Conservation (phyloP, 2,797 vertebrate species). For the Spondyliosoma cantharus region DNA sequence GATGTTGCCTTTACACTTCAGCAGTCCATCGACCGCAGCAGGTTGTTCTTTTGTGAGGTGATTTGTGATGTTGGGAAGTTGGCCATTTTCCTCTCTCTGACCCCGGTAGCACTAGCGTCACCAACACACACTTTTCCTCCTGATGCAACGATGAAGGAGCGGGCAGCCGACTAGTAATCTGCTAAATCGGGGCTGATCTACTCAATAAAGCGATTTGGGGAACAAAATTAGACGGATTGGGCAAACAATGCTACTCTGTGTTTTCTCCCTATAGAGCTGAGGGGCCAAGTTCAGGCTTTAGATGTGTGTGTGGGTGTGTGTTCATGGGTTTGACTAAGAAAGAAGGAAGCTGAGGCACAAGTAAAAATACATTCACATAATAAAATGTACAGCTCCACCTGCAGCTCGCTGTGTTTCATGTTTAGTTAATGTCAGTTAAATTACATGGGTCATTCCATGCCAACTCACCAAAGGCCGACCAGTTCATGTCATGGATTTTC, state of each 20-base stretch:
- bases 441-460: background rate
- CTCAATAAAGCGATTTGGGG: conserved; percentile 73
- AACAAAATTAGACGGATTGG: conserved; percentile 75
- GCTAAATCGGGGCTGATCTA: conserved; percentile 76
- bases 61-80: background rate
- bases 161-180: conserved; percentile 71
- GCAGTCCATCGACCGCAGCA: too few species aligned
- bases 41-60: background rate
- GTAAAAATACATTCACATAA: background rate
- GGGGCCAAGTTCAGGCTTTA: conserved; percentile 46
- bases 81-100: conserved; percentile 6
- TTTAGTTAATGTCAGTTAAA: background rate
- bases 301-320: background rate
- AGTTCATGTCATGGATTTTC: too few species aligned
- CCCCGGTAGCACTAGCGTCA: conserved; percentile 32
- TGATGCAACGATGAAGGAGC: conserved; percentile 56
- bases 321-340: background rate
- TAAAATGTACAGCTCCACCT: conserved; percentile 28
- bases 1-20: background rate
- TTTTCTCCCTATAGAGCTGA: conserved; percentile 50
- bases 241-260: conserved; percentile 76
- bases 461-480: too few species aligned
- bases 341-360: background rate
- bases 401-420: background rate
- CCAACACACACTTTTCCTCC: conserved; percentile 52